phyloP scores from a whole-genome alignment of 2,113 vertebrate genomes.

The Eupsittula cactorum region DNA sequence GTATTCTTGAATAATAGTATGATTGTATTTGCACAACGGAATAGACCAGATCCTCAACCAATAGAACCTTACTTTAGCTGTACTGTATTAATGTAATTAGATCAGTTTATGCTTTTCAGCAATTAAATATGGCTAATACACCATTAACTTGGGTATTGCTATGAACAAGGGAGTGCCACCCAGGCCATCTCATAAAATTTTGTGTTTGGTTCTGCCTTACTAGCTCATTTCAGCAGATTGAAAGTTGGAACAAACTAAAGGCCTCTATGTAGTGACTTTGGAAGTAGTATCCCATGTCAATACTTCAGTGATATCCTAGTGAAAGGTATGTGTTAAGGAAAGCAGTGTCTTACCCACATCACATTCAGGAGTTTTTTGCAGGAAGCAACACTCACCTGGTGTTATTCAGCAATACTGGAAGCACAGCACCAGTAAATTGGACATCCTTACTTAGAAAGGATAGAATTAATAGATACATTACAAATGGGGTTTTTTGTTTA shows the following conservation, averaged over 20 bases:
- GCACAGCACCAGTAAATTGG: neutral
- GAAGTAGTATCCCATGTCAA: neutral
- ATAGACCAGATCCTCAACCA: neutral
- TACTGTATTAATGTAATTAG: neutral
- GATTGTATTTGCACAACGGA: neutral
- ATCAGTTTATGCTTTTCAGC: neutral
- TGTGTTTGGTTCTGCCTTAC: neutral
- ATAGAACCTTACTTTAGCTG: neutral
- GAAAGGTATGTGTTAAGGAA: rapidly evolving
- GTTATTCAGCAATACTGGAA: neutral
- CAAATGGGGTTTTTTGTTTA: neutral
- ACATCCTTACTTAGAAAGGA: neutral
- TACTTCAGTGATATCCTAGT: neutral
- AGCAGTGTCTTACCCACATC: neutral
- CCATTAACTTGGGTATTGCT: neutral
- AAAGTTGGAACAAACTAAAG: neutral
- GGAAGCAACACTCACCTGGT: neutral
- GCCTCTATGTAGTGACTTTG: neutral
- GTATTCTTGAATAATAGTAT: neutral
- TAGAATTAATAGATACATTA: neutral
- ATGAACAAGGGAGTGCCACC: neutral
- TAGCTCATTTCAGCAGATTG: neutral
- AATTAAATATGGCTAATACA: neutral
- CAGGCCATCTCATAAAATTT: neutral
- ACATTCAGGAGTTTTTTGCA: neutral